phyloP scores from a whole-genome alignment of 2,888 invertebrate genomes.

The Drosophila pullipes region DNA sequence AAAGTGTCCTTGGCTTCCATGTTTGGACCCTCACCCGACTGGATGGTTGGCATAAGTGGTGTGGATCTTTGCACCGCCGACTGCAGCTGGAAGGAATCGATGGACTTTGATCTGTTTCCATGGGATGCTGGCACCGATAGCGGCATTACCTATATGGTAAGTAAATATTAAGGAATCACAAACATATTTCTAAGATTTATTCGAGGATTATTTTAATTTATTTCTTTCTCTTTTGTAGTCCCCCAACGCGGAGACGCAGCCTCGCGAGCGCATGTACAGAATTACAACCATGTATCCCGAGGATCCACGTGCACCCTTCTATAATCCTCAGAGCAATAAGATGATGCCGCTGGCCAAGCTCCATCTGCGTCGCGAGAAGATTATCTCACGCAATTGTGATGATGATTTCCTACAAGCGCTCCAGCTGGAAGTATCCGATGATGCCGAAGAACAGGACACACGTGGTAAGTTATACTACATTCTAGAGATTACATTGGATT shows the following conservation, averaged over 20 bases:
- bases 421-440: conserved; percentile 88
- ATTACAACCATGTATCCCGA: conserved; percentile 97
- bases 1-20: conserved; percentile 94
- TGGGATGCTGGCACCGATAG: conserved; percentile 98
- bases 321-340: conserved; percentile 88
- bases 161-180: conserved; percentile 13
- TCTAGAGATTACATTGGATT: background rate
- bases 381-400: conserved; percentile 91
- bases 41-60: conserved; percentile 97
- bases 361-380: conserved; percentile 90
- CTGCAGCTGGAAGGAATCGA: conserved; percentile 95
- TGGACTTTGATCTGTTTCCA: conserved; percentile 94
- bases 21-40: conserved; percentile 98
- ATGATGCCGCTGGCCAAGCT: conserved; percentile 95
- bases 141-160: conserved; percentile 95
- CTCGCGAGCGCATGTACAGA: conserved; percentile 93
- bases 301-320: conserved; percentile 97
- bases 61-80: conserved; percentile 94
- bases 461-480: conserved; percentile 87
- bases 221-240: conserved; percentile 87
- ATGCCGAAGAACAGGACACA: conserved; percentile 88
- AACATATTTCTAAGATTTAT: background rate
- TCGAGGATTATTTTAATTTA: background rate
- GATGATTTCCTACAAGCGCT: conserved; percentile 88
- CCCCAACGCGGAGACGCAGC: conserved; percentile 91